Percentiles rank a stretch among this genome's conserved stretches.
phyloP scores from a whole-genome alignment of 2,888 invertebrate genomes.

The Diplazon laetatorius region DNA sequence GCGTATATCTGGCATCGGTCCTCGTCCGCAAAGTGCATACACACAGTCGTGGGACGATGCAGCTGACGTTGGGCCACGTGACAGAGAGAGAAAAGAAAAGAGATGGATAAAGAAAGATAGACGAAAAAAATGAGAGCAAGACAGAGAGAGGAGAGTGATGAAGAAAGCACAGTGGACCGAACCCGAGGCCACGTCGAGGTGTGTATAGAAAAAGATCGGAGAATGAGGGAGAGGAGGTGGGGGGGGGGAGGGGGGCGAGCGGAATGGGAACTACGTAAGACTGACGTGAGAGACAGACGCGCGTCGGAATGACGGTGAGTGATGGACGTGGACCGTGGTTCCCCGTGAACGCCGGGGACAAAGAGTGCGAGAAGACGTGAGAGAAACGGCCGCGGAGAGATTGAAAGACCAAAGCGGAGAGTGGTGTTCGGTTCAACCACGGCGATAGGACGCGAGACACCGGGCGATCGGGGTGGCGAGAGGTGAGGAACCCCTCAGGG shows the following conservation, averaged over 20 bases:
- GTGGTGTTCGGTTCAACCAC: slow-evolving; percentile 52
- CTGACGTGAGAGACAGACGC: slow-evolving; percentile 73
- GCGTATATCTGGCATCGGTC: slow-evolving; percentile 31
- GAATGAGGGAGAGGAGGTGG: slow-evolving; percentile 32
- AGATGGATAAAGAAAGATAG: slow-evolving; percentile 27
- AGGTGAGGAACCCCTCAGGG: too few relatives aligned
- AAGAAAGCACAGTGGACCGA: slow-evolving; percentile 34
- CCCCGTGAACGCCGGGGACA: slow-evolving; percentile 62
- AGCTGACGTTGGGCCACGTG: slow-evolving; percentile 35
- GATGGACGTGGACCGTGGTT: slow-evolving; percentile 76
- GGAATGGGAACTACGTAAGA: slow-evolving; percentile 52
- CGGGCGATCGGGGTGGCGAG: slow-evolving; percentile 13
- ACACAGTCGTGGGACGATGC: slow-evolving; percentile 54
- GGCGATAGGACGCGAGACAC: slow-evolving; percentile 22
- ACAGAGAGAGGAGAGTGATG: slow-evolving; percentile 25
- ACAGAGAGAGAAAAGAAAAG: slow-evolving; percentile 25
- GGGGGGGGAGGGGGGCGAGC: slow-evolving; percentile 1
- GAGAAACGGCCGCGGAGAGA: slow-evolving; percentile 52
- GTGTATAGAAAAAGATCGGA: slow-evolving; percentile 47
- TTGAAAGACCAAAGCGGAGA: slow-evolving; percentile 64
- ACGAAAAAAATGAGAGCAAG: background rate
- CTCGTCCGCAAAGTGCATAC: slow-evolving; percentile 40
- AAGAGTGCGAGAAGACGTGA: slow-evolving; percentile 63
- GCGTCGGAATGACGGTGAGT: slow-evolving; percentile 75
- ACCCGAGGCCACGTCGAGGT: slow-evolving; percentile 47